Percentiles rank a stretch among this genome's conserved stretches.
These are phyloP conservation scores for Saccostrea echinata DNA, from an alignment of 1,140 invertebrate species.

Conservation along the genomic window DNA sequence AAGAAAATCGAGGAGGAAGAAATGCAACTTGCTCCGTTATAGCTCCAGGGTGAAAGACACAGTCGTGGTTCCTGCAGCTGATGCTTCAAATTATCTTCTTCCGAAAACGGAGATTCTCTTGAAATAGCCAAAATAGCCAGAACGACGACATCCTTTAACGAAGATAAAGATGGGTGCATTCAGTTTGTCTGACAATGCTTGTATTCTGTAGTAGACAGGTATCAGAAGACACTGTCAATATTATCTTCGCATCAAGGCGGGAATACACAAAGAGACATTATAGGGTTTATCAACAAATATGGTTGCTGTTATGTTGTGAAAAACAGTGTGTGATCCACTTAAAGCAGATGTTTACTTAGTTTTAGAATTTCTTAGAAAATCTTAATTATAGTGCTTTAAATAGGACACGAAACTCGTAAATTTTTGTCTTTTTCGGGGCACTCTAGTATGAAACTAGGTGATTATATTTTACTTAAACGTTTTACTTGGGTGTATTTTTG, in stretches of 20 bases:
- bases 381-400: no score
- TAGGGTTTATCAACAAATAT: slow-evolving; percentile 18
- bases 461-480: slow-evolving; percentile 8
- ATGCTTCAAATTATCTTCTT: slow-evolving; percentile 36
- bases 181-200: slow-evolving; percentile 41
- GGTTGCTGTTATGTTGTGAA: slow-evolving; percentile 52
- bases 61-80: slow-evolving; percentile 55
- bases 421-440: no score
- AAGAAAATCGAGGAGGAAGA: slow-evolving; percentile 51
- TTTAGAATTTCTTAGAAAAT: not conserved
- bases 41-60: slow-evolving; percentile 56
- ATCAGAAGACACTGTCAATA: not conserved
- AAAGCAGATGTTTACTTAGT: slow-evolving; percentile 34
- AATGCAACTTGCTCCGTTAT: slow-evolving; percentile 35
- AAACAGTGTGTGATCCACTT: slow-evolving; percentile 42
- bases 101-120: slow-evolving; percentile 30
- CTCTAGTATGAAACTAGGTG: no score
- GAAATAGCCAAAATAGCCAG: slow-evolving; percentile 44
- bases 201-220: not conserved
- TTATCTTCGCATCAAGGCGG: slow-evolving; percentile 46
- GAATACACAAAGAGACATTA: slow-evolving; percentile 50
- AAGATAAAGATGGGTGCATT: slow-evolving; percentile 41
- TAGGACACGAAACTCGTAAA: no score
- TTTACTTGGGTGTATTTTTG: not conserved
- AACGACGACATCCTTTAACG: no score